Evolutionary conservation across 2,113 vertebrate species (phyloP), one percentile per base, ranked within the genome.

Genomic region (Bubo blakistoni): DNA sequence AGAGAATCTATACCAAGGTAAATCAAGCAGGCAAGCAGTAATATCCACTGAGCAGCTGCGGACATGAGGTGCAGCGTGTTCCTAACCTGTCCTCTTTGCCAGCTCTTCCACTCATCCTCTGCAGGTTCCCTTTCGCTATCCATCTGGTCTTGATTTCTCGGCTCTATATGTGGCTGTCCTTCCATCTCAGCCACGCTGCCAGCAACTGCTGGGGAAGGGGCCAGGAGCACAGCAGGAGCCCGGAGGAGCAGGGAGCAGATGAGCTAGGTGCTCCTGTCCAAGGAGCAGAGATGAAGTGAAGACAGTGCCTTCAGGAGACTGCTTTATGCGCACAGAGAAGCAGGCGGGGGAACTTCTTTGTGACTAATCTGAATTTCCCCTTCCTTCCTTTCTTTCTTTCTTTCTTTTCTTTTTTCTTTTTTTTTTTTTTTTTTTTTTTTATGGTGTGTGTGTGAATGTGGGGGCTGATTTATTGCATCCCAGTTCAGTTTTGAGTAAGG

Each of bases 361-460:
- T 98, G 98, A 98, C 98, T 98, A 98, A 98, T 98, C 96, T 98
- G 94, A 98, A 98, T 98, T 98, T 98, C 97, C 98, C 97, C 97
- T 98, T 98, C 97, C 96, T 97, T 98, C 74, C 96, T 97, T 98
- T 5, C 96, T 95, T 97, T 80, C 44, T 86, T 83, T 93, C 34
- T 83, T 86, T 13, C 3, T 73, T 36, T 3, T 36, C 44, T 4
- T 3, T 74, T 55, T 55, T 13, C 27, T 29, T 47, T 46, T 24
- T 77, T n/a, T 27, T 42, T 30, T 54, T 49, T 32, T 49, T 59
- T 15, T 30, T 30, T 40, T 66, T 40, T 77, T 52, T 76, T 57
- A 80, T 84, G 81, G 15, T 55, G 21, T 46, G 40, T 80, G 47
- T 88, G 96, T 96, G 96, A 97, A 96, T 95, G 97, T 97, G 97